Conservation (phyloP, 2,797 vertebrate species). For the Diplodus puntazzo region DNA sequence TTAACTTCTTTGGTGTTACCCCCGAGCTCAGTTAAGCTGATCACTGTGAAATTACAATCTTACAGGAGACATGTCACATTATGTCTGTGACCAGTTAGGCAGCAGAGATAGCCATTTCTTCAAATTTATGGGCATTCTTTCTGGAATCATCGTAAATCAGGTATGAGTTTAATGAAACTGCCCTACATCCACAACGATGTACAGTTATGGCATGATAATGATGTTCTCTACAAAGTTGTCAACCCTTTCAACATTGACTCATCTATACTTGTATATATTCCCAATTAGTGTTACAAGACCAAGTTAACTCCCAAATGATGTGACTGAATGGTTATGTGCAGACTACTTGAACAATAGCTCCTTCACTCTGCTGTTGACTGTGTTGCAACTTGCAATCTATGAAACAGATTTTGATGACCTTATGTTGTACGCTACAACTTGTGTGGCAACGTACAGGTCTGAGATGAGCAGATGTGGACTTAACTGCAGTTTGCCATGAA, state of each 20-base stretch:
- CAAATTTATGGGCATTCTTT: neutral
- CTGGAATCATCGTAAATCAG: neutral
- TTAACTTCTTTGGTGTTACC: neutral
- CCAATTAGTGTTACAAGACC: neutral
- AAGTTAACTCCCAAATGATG: neutral
- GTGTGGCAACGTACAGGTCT: neutral
- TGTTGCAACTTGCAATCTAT: neutral
- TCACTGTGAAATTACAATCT: conserved; percentile 4
- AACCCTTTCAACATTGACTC: neutral
- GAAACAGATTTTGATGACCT: neutral
- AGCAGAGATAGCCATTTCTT: neutral
- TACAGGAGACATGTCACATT: conserved; percentile 8
- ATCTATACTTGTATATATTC: neutral
- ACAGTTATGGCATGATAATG: neutral
- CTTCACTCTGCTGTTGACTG: neutral
- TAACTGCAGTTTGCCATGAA: neutral
- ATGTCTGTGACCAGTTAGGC: neutral
- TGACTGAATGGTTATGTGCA: neutral
- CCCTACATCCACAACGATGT: neutral
- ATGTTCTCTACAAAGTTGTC: neutral
- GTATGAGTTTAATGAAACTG: neutral
- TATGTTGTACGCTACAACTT: neutral
- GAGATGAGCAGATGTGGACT: neutral
- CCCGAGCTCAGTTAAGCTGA: neutral
- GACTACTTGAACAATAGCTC: neutral